A percentile compares a stretch with the other conserved stretches of the same genome.
phyloP scores from a whole-genome alignment of 2,888 invertebrate genomes.

The Mesorhabditis spiculigera region DNA sequence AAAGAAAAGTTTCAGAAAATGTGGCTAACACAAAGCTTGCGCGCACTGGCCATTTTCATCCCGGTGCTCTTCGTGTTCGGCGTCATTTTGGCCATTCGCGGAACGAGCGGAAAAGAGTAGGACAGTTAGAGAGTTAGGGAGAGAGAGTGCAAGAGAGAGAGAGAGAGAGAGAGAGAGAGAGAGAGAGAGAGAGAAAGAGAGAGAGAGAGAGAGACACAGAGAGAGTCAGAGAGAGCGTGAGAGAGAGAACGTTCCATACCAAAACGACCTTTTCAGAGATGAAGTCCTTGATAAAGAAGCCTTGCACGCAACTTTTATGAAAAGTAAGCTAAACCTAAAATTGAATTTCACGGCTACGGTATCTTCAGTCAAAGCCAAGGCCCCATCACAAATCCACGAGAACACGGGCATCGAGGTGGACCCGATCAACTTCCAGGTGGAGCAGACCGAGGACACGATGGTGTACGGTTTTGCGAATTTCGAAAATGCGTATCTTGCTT shows the following conservation, averaged over 20 bases:
- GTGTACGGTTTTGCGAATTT: not conserved
- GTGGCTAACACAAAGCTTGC: not conserved
- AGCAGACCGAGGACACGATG: not conserved
- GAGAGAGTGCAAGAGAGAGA: no score
- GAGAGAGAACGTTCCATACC: no score
- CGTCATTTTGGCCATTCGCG: not conserved
- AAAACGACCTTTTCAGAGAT: not conserved
- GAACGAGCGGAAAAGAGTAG: not conserved
- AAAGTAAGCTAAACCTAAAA: not conserved
- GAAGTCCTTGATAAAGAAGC: not conserved
- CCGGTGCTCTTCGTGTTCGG: not conserved
- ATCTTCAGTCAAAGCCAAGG: not conserved
- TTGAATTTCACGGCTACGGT: not conserved
- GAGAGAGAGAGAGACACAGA: no score
- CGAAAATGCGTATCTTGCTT: no score
- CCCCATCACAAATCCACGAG: slow-evolving; percentile 1
- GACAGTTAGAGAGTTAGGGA: no score
- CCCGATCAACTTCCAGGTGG: slow-evolving; percentile 4
- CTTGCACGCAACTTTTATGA: not conserved
- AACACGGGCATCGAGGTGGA: slow-evolving; percentile 4
- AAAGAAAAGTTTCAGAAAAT: no score
- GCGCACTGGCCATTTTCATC: not conserved
- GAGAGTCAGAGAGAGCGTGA: no score
- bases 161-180: no score
- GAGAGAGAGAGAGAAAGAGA: no score